Evolutionary conservation across 2,113 vertebrate genomes (phyloP).

Genomic region (Otis tarda): DNA sequence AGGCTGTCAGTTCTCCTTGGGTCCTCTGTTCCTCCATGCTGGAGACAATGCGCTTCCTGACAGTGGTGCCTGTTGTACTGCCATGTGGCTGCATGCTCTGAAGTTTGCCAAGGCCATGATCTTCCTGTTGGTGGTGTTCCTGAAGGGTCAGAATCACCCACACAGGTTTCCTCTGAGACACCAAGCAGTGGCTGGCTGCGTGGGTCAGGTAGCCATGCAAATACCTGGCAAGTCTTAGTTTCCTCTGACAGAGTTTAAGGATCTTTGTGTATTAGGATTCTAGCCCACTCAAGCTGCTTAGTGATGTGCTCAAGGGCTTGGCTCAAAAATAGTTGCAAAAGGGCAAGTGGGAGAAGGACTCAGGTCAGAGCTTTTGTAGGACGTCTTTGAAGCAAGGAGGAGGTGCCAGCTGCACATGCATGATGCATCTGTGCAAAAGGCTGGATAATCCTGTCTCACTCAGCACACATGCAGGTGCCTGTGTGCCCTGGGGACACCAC

Average conservation of each 20-base stretch:
- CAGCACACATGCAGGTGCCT: accelerated
- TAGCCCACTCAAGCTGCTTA: background rate
- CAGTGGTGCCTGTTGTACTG: accelerated
- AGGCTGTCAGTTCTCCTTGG: background rate
- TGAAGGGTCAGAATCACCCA: background rate
- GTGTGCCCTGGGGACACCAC: accelerated
- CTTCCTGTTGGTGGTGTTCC: background rate
- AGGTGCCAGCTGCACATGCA: background rate
- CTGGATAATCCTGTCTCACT: accelerated
- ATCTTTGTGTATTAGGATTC: background rate
- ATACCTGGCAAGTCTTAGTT: accelerated
- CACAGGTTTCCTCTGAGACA: background rate
- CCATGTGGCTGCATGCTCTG: background rate
- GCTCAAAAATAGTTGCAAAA: background rate
- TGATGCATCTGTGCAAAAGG: background rate
- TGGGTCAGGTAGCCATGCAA: background rate
- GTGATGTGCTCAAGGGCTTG: background rate
- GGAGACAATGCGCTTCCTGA: background rate
- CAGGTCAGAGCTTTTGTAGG: accelerated
- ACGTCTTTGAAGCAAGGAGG: background rate
- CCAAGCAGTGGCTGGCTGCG: background rate
- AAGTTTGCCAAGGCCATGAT: background rate
- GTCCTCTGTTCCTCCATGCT: background rate
- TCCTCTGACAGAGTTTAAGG: background rate
- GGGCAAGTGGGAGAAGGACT: background rate